Conservation (phyloP, 2,888 invertebrate species). For the Ethmia dodecea region DNA sequence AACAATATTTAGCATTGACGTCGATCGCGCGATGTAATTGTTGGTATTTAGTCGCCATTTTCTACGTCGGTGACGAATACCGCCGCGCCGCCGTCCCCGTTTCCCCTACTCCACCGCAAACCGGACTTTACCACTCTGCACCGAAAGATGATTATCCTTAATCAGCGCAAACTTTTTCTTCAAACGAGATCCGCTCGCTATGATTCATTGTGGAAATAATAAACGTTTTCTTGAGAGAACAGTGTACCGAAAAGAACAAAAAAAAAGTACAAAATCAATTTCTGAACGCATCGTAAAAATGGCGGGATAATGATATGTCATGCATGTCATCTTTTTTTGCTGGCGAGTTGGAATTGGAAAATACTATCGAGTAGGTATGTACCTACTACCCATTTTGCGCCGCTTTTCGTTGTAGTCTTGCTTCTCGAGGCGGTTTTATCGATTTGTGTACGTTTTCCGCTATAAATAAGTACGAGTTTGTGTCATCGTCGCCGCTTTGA, state of each 20-base stretch:
- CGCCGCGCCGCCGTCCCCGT: constrained; percentile 60
- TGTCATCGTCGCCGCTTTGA: constrained; percentile 50
- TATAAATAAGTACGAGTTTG: constrained; percentile 71
- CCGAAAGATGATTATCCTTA: constrained; percentile 55
- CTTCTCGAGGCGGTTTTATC: constrained; percentile 50
- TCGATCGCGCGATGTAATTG: constrained; percentile 60
- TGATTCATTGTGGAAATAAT: constrained; percentile 70
- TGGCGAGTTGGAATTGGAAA: constrained; percentile 27
- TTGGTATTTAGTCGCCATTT: constrained; percentile 77
- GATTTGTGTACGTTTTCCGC: constrained; percentile 71
- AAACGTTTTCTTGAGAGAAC: constrained; percentile 40
- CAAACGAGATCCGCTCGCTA: constrained; percentile 51
- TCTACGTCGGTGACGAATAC: constrained; percentile 75
- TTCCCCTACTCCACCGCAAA: constrained; percentile 50
- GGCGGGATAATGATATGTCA: constrained; percentile 35
- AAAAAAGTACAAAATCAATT: constrained; percentile 11
- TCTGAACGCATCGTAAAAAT: constrained; percentile 33
- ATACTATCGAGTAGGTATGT: too few species aligned
- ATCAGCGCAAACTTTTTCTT: constrained; percentile 38
- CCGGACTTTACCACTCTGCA: constrained; percentile 59
- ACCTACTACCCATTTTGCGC: constrained; percentile 31
- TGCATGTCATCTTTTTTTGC: constrained; percentile 20
- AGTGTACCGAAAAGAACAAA: constrained; percentile 14
- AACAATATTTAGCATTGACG: constrained; percentile 43
- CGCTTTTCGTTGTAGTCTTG: constrained; percentile 28